Base-by-base conservation (phyloP, 2,113 vertebrate species). In the Ciconia boyciana region DNA sequence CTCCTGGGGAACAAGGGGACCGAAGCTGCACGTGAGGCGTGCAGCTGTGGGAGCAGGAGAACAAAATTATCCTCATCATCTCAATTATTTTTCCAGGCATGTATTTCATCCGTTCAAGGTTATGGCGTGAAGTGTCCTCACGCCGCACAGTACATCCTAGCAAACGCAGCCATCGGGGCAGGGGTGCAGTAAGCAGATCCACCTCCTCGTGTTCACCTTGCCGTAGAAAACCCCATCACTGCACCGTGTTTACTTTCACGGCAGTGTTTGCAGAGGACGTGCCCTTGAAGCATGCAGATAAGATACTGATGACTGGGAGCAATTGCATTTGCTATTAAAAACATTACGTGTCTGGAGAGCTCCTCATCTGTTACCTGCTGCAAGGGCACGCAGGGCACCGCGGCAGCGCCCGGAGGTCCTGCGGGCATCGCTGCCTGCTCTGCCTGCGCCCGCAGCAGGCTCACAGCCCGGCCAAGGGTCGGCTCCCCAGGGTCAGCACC, bases 61-160 rank as follows among this genome's bases (percentile, higher is more conserved):
- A 15, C 31, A 7, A 29, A 58, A 19, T 16, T 3, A 21, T 10
- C 7, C 18, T 58, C 83, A 9, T 66, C 43, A 11, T 24, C 62
- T 15, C 75, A 0, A 1, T 54, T 29, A 5, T n/a, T 60, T 44
- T n/a, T 41, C 26, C 55, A 65, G 60, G 75, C 58, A 13, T n/a
- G 2, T 6, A 5, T 68, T 90, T 51, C 6, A 9, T 15, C 43
- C 7, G 6, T 32, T 55, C 69, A 28, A 71, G 68, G 83, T 49
- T 6, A 13, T 0, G 11, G 10, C 3, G 16, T 7, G 69, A 54
- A 66, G 70, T 2, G 17, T 51, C n/a, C 61, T 31, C 39, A 11
- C 0, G 0, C 15, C 1, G 16, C 34, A 5, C 64, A 2, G 46
- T 0, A 5, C 39, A 16, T 1, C 66, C 41, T 83, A 29, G 77